phyloP scores from a whole-genome alignment of 2,113 vertebrate species.

The Burhinus oedicnemus region DNA sequence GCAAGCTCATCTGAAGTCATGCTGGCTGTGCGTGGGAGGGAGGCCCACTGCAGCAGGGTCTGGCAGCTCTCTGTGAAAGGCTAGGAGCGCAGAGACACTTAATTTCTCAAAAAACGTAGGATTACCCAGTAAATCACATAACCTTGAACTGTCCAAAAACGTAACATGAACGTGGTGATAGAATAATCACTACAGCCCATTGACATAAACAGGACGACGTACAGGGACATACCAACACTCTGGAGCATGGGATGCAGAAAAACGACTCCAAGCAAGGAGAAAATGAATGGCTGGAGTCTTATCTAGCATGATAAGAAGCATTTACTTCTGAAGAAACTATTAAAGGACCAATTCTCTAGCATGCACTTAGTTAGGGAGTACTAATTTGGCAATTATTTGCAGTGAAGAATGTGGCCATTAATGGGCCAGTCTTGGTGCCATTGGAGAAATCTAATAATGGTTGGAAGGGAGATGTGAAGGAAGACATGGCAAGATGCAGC shows the following conservation, averaged over 20 bases:
- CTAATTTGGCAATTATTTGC: constrained; percentile 57
- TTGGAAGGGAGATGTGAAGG: neutral
- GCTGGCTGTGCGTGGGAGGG: neutral
- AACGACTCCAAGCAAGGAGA: neutral
- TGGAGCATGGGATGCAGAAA: neutral
- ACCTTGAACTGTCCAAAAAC: constrained; percentile 39
- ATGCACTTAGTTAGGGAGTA: constrained; percentile 38
- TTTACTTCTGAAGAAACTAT: constrained; percentile 55
- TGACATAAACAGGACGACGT: neutral
- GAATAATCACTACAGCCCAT: constrained; percentile 34
- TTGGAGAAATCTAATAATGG: neutral
- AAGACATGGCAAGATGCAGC: neutral
- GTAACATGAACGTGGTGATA: constrained; percentile 41
- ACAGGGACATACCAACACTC: constrained; percentile 23
- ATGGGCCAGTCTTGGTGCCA: neutral
- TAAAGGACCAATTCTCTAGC: constrained; percentile 13
- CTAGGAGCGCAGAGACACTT: constrained; percentile 24
- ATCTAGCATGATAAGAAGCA: constrained; percentile 32
- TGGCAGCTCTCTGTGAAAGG: constrained; percentile 5
- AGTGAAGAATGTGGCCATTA: constrained; percentile 11
- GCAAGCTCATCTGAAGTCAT: neutral
- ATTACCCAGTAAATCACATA: constrained; percentile 48
- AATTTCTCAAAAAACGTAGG: constrained; percentile 20
- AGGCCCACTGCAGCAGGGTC: neutral
- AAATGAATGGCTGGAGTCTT: constrained; percentile 47